Percentiles rank a stretch among this genome's conserved stretches.
These are phyloP conservation scores for Nineta flava DNA, from an alignment of 2,888 invertebrate species.

Conservation along the genomic window DNA sequence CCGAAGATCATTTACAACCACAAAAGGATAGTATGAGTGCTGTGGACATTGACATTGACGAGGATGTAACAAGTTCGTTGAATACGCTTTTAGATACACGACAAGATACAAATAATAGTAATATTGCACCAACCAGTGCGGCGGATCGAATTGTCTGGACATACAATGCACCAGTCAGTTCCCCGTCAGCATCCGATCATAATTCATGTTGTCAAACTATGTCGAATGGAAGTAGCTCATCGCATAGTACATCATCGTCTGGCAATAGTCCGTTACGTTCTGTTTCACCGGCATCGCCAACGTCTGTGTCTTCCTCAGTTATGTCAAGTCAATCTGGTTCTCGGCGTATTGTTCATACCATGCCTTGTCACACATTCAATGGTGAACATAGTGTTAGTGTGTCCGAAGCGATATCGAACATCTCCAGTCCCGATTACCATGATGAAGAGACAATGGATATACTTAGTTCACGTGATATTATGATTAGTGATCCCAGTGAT, in stretches of 20 bases:
- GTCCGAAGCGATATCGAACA: conserved; percentile 76
- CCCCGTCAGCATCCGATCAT: conserved; percentile 34
- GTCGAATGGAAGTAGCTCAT: conserved; percentile 38
- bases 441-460: conserved; percentile 73
- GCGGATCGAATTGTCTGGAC: conserved; percentile 74
- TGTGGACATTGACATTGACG: conserved; percentile 82
- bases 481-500: conserved; percentile 76
- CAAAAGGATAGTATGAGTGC: conserved; percentile 68
- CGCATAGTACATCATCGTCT: conserved; percentile 50
- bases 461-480: conserved; percentile 59
- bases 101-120: conserved; percentile 34
- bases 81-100: conserved; percentile 77
- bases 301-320: conserved; percentile 74
- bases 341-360: conserved; percentile 36
- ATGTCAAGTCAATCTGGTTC: conserved; percentile 66
- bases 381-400: conserved; percentile 70
- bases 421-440: conserved; percentile 79
- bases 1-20: conserved; percentile 80
- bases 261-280: conserved; percentile 55
- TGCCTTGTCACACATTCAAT: conserved; percentile 20
- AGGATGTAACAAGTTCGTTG: conserved; percentile 83
- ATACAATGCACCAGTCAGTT: conserved; percentile 71
- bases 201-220: conserved; percentile 41
- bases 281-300: conserved; percentile 61
- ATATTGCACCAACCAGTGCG: conserved; percentile 29